Conservation (phyloP, 2,797 vertebrate species). For the Steatocranus sp. region DNA sequence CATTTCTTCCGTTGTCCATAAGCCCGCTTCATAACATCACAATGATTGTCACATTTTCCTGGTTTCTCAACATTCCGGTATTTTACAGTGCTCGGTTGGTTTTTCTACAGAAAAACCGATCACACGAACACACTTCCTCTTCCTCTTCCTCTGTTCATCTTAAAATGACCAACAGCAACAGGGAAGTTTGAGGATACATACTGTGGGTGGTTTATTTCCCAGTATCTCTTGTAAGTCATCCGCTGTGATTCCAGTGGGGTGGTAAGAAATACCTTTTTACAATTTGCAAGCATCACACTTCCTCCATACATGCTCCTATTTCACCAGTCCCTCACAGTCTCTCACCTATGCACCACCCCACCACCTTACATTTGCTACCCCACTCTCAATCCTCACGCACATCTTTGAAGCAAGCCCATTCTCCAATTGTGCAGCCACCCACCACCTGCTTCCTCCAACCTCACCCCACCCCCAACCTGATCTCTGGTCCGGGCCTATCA, state of each 20-base stretch:
- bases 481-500: slow-evolving; percentile 43
- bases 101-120: slow-evolving; percentile 19
- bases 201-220: neutral
- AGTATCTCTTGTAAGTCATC: neutral
- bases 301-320: neutral
- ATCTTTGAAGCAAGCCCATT: slow-evolving; percentile 39
- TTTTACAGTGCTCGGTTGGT: neutral
- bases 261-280: neutral
- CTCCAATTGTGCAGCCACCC: slow-evolving; percentile 23
- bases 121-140: neutral
- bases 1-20: neutral
- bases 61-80: neutral
- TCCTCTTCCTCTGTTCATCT: neutral
- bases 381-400: slow-evolving; percentile 2
- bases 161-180: neutral
- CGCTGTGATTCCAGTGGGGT: neutral
- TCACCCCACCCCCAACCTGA: neutral
- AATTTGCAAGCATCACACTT: neutral
- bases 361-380: neutral
- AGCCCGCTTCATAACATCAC: neutral
- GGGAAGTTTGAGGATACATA: neutral
- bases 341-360: neutral
- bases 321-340: neutral
- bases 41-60: neutral
- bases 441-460: neutral